phyloP scores from a whole-genome alignment of 2,888 invertebrate species.

The Perizoma affinitatum region DNA sequence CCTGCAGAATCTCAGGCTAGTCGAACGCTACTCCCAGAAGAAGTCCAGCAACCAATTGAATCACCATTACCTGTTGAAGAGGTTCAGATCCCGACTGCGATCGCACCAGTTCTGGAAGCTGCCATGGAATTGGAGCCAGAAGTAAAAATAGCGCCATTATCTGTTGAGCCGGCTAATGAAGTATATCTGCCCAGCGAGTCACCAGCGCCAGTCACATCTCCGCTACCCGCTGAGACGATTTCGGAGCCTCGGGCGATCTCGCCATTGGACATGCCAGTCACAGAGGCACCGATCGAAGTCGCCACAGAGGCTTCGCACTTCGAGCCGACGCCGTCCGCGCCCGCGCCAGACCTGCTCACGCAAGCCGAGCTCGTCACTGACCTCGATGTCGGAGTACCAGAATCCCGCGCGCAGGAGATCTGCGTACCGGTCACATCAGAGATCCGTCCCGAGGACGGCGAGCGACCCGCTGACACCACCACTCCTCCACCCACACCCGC shows the following conservation, averaged over 20 bases:
- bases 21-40: slow-evolving; percentile 17
- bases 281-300: slow-evolving; percentile 26
- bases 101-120: slow-evolving; percentile 41
- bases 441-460: slow-evolving; percentile 63
- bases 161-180: slow-evolving; percentile 1
- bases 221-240: not conserved
- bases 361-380: slow-evolving; percentile 68
- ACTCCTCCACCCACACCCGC: slow-evolving; percentile 53
- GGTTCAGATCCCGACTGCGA: too few relatives aligned
- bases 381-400: slow-evolving; percentile 69
- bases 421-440: slow-evolving; percentile 75
- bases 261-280: slow-evolving; percentile 8
- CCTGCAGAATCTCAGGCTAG: slow-evolving; percentile 37
- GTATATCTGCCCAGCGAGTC: slow-evolving; percentile 4
- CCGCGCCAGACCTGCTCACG: slow-evolving; percentile 69
- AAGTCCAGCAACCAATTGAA: slow-evolving; percentile 26
- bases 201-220: slow-evolving; percentile 5
- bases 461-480: slow-evolving; percentile 48
- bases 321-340: slow-evolving; percentile 41
- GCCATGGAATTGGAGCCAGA: slow-evolving; percentile 28
- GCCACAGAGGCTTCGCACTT: slow-evolving; percentile 27
- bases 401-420: slow-evolving; percentile 76
- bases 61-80: slow-evolving; percentile 42
- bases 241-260: not conserved
- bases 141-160: slow-evolving; percentile 20